Conservation (phyloP, 2,797 vertebrate genomes). For the Yasuhikotakia modesta region DNA sequence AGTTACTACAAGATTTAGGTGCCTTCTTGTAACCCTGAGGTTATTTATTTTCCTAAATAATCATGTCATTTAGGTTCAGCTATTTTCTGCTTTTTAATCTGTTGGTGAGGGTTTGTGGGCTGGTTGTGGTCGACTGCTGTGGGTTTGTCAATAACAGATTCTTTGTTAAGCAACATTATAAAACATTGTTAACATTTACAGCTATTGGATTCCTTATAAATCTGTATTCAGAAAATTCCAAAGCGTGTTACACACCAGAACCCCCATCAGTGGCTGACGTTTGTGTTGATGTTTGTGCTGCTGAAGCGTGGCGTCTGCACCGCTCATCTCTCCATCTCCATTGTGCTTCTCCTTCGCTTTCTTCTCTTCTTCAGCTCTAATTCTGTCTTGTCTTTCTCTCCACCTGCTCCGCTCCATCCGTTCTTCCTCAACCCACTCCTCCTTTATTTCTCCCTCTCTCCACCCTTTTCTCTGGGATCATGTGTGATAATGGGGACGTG, state of each 20-base stretch:
- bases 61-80: background rate
- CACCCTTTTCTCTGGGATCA: constrained; percentile 68
- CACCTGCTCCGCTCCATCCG: constrained; percentile 55
- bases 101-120: background rate
- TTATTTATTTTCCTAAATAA: background rate
- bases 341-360: constrained; percentile 34
- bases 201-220: too few species aligned
- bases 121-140: background rate
- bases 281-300: constrained; percentile 5
- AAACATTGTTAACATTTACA: too few species aligned
- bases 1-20: background rate
- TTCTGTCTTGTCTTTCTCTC: constrained; percentile 55
- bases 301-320: background rate
- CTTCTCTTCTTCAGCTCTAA: constrained; percentile 49
- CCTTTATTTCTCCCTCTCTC: constrained; percentile 38
- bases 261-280: background rate
- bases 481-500: constrained; percentile 95
- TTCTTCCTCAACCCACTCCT: constrained; percentile 37
- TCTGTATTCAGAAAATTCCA: too few species aligned
- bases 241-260: background rate
- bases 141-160: background rate
- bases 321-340: constrained; percentile 39
- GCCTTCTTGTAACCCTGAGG: too few species aligned
- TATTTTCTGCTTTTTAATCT: background rate
- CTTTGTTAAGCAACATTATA: background rate